Percentiles rank a stretch among this genome's conserved stretches.
phyloP scores from a whole-genome alignment of 2,888 invertebrate species.

The Andricus quercusramuli region DNA sequence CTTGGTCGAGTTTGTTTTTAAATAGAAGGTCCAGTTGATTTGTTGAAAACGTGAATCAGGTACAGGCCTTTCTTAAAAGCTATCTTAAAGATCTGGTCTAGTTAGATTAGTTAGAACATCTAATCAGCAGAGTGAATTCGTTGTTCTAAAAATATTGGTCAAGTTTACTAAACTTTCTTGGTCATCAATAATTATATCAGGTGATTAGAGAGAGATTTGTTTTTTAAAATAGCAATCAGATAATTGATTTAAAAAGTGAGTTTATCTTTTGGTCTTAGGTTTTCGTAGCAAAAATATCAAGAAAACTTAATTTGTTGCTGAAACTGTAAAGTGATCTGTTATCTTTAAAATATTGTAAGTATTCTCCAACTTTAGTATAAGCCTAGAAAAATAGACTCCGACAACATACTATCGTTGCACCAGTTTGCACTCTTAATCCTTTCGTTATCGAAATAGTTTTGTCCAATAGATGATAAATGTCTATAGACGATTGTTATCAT shows the following conservation, averaged over 20 bases:
- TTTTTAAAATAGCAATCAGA: too few species aligned
- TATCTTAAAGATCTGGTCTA: background rate
- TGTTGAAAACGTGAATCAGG: too few species aligned
- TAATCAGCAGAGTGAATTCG: slow-evolving; percentile 4
- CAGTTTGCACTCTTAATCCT: background rate
- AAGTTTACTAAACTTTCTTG: background rate
- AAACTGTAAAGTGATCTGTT: background rate
- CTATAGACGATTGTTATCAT: background rate
- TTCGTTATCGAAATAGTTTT: background rate
- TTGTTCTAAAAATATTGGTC: slow-evolving; percentile 35
- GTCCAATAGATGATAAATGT: too few species aligned
- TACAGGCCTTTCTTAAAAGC: background rate
- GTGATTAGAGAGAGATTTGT: too few species aligned
- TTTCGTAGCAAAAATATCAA: background rate
- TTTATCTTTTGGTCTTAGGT: background rate
- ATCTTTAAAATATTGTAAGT: background rate
- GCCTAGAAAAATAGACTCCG: background rate
- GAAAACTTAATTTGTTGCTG: background rate
- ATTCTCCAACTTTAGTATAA: background rate
- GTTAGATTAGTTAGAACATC: background rate
- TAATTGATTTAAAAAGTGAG: too few species aligned
- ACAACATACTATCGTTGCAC: background rate
- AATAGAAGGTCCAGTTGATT: too few species aligned
- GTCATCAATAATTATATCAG: background rate
- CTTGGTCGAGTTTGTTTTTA: too few species aligned